phyloP scores from a whole-genome alignment of 2,888 invertebrate genomes.

The Auanema freiburgensis region DNA sequence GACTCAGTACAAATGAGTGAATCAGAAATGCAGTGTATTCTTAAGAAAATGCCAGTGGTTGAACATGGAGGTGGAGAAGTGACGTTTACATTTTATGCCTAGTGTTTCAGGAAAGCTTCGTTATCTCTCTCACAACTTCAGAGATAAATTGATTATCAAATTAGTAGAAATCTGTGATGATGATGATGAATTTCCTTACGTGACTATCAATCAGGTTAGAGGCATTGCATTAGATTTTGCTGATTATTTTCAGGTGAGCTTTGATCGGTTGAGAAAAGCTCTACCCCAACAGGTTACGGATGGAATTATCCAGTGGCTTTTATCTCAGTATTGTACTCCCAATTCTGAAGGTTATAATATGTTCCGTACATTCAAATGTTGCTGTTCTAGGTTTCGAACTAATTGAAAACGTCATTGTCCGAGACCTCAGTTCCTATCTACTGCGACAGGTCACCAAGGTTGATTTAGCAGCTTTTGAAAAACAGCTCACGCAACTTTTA shows the following conservation, averaged over 20 bases:
- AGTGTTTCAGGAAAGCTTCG: constrained; percentile 13
- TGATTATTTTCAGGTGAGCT: constrained; percentile 10
- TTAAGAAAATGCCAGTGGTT: constrained; percentile 21
- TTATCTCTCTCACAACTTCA: constrained; percentile 18
- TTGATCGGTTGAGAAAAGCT: constrained; percentile 3
- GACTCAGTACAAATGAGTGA: constrained; percentile 23
- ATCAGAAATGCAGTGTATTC: constrained; percentile 4
- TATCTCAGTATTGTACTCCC: no score
- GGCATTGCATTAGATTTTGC: not conserved
- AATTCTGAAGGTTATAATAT: not conserved
- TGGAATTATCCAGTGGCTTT: constrained; percentile 15
- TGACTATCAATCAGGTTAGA: constrained; percentile 10
- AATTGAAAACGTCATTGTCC: constrained; percentile 2
- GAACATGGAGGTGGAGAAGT: constrained; percentile 14
- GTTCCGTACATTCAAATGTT: no score
- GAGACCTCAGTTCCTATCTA: constrained; percentile 13
- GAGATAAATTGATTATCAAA: constrained; percentile 8
- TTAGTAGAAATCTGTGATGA: constrained; percentile 16
- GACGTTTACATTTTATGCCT: not conserved
- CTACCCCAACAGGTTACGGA: constrained; percentile 6
- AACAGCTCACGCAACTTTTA: constrained; percentile 19
- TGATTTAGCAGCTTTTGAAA: constrained; percentile 20
- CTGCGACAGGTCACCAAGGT: constrained; percentile 15
- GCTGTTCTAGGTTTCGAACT: constrained; percentile 10
- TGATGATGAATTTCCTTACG: not conserved